Conservation (phyloP, 2,113 vertebrate species). For the Etheostoma spectabile region DNA sequence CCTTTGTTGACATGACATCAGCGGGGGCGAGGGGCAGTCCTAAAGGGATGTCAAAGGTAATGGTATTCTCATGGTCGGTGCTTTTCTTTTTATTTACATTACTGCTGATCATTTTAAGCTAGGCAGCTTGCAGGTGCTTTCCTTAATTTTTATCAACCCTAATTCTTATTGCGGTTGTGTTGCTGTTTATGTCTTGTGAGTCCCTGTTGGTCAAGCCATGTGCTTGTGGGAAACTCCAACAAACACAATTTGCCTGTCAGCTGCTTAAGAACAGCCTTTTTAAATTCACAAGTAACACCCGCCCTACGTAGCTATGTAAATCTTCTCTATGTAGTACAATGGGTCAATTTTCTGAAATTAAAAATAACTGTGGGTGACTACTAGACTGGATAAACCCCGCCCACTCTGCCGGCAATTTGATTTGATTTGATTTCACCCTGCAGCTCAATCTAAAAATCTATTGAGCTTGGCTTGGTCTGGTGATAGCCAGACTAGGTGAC, state of each 20-base stretch:
- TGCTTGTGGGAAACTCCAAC: not conserved
- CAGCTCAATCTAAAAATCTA: no score
- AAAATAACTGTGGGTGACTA: no score
- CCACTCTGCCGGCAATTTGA: no score
- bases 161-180: not conserved
- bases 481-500: no score
- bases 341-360: no score
- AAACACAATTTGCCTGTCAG: not conserved
- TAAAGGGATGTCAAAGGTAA: conserved; percentile 54
- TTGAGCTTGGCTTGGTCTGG: no score
- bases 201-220: not conserved
- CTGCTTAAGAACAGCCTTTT: not conserved
- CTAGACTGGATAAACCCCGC: no score
- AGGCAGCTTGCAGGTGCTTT: not conserved
- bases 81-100: conserved; percentile 20
- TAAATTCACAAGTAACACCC: not conserved
- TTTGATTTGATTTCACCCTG: no score
- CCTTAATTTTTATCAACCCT: not conserved
- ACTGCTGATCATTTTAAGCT: conserved; percentile 20
- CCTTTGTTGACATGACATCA: conserved; percentile 61
- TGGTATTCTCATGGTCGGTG: not conserved
- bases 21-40: conserved; percentile 23
- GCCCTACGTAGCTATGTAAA: no score
- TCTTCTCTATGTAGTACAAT: no score
- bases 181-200: not conserved